Conservation (phyloP, 2,888 invertebrate species). For the Parnassius apollo region DNA sequence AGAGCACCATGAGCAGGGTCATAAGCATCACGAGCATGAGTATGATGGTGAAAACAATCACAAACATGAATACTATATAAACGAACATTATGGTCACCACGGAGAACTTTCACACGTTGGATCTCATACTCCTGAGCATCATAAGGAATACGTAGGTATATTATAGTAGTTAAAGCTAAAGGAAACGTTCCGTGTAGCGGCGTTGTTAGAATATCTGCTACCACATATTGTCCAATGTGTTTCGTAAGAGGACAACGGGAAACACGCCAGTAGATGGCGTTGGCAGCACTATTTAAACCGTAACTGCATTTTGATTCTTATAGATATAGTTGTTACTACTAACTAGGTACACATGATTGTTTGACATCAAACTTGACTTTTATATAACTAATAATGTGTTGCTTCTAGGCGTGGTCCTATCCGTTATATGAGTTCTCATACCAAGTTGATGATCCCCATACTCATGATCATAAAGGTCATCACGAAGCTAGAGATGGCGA, state of each 20-base stretch:
- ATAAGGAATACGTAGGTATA: slow-evolving; percentile 66
- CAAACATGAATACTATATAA: slow-evolving; percentile 7
- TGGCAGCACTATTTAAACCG: no score
- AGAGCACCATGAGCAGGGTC: slow-evolving; percentile 35
- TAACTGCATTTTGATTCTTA: no score
- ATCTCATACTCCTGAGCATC: slow-evolving; percentile 55
- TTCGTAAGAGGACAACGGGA: no score
- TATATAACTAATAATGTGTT: neutral
- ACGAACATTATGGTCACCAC: neutral
- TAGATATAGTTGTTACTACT: no score
- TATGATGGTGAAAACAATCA: slow-evolving; percentile 34
- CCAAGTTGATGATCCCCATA: slow-evolving; percentile 78
- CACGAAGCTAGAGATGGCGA: slow-evolving; percentile 74
- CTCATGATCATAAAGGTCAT: slow-evolving; percentile 78
- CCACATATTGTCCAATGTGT: no score
- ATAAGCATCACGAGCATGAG: slow-evolving; percentile 29
- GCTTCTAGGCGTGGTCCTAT: slow-evolving; percentile 63
- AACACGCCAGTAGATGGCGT: no score
- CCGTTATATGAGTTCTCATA: slow-evolving; percentile 79
- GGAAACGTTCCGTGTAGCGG: no score
- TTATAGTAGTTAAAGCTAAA: neutral
- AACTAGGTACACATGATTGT: no score
- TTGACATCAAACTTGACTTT: no score
- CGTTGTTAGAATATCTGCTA: no score
- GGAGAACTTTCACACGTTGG: slow-evolving; percentile 53